Evolutionary conservation across 2,113 vertebrate genomes (phyloP).

Genomic region (Pteropus alecto): DNA sequence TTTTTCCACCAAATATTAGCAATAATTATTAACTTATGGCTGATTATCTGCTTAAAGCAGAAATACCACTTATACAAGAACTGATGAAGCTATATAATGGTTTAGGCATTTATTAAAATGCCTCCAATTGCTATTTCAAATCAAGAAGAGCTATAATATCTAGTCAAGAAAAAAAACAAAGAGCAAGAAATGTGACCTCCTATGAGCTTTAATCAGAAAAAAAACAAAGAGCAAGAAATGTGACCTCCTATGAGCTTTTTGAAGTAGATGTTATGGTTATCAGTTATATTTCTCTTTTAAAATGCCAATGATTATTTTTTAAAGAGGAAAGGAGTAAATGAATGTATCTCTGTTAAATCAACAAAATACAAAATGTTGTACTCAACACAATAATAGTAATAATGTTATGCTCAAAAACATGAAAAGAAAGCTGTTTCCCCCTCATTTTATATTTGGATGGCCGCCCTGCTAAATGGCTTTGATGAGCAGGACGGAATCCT

Average conservation of each 20-base stretch:
- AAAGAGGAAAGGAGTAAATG: not conserved
- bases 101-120: slow-evolving; percentile 41
- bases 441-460: not conserved
- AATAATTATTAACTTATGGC: slow-evolving; percentile 21
- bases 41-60: not conserved
- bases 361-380: slow-evolving; percentile 18
- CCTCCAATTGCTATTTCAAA: slow-evolving; percentile 41
- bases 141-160: slow-evolving; percentile 11
- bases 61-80: slow-evolving; percentile 15
- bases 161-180: not conserved
- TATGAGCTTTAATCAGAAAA: not conserved
- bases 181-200: not conserved
- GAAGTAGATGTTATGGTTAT: not conserved
- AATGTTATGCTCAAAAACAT: not conserved
- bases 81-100: slow-evolving; percentile 5
- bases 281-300: not conserved
- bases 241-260: not conserved
- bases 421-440: not conserved
- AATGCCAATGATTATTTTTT: slow-evolving; percentile 13
- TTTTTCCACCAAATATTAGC: not conserved
- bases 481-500: not conserved
- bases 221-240: not conserved
- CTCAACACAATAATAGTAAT: not conserved
- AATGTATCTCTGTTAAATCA: not conserved
- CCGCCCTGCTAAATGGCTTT: not conserved